phyloP scores from a whole-genome alignment of 2,797 vertebrate species.

The Silurus lanzhouensis region DNA sequence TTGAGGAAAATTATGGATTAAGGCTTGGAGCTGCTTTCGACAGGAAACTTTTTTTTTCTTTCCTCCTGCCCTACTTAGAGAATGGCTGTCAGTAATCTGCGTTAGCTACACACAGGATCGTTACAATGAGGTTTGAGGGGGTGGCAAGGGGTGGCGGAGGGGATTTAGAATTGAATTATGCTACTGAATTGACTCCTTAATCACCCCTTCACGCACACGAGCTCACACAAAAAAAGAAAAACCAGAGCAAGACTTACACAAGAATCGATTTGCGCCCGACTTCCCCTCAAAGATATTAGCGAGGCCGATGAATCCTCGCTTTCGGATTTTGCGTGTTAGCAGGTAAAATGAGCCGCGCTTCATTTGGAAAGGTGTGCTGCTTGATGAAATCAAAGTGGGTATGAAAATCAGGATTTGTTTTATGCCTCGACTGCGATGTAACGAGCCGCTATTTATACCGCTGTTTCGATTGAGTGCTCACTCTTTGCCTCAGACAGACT shows the following conservation, averaged over 20 bases:
- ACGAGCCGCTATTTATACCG: conserved; percentile 81
- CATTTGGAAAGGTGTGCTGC: conserved; percentile 30
- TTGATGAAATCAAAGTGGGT: conserved; percentile 73
- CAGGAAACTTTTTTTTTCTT: conserved; percentile 43
- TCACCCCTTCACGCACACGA: conserved; percentile 37
- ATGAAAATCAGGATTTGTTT: conserved; percentile 81
- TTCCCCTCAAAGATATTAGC: conserved; percentile 34
- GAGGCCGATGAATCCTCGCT: conserved; percentile 13
- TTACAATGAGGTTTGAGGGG: conserved; percentile 45
- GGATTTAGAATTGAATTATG: conserved; percentile 52
- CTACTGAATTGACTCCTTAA: conserved; percentile 54
- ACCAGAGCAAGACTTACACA: conserved; percentile 28
- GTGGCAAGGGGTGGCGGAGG: too few relatives aligned
- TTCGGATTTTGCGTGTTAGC: conserved; percentile 33
- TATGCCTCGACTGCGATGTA: conserved; percentile 75
- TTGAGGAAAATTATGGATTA: conserved; percentile 60
- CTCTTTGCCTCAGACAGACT: conserved; percentile 72
- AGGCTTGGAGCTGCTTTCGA: conserved; percentile 53
- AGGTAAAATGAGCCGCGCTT: conserved; percentile 21
- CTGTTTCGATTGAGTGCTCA: conserved; percentile 69
- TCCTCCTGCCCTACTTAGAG: conserved; percentile 50
- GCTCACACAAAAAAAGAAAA: conserved; percentile 1
- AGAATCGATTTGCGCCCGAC: conserved; percentile 42
- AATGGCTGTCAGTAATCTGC: conserved; percentile 56
- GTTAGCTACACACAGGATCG: conserved; percentile 58